Evolutionary conservation across 2,888 invertebrate species (phyloP).

Genomic region (Epistrophella euchroma): DNA sequence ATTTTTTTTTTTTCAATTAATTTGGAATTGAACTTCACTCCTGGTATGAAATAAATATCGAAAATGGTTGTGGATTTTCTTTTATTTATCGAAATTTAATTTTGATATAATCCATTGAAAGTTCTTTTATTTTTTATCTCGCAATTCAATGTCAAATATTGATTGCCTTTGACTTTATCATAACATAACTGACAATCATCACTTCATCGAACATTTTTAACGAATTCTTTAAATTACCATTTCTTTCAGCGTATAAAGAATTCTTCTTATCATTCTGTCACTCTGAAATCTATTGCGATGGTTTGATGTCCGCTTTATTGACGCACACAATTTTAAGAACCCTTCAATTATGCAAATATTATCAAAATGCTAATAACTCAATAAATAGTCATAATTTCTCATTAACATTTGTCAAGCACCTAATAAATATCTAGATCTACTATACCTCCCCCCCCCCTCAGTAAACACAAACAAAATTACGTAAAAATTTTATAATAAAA

Average conservation of each 20-base stretch:
- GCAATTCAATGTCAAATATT: background rate
- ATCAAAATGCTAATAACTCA: background rate
- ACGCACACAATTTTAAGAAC: background rate
- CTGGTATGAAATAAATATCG: too few species aligned
- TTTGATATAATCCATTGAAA: too few species aligned
- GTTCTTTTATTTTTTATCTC: too few species aligned
- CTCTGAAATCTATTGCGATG: background rate
- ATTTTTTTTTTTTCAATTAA: too few species aligned
- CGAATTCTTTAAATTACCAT: background rate
- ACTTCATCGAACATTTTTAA: background rate
- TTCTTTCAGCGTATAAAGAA: background rate
- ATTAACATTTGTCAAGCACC: background rate
- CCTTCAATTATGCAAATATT: slow-evolving; percentile 6
- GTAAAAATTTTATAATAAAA: slow-evolving; percentile 43
- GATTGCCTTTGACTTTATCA: background rate
- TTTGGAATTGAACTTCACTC: too few species aligned
- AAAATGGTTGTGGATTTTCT: too few species aligned
- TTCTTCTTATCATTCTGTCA: background rate
- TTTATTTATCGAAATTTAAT: too few species aligned
- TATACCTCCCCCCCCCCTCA: background rate
- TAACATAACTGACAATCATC: too few species aligned
- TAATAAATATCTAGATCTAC: background rate
- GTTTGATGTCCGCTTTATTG: background rate
- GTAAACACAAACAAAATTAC: slow-evolving; percentile 33
- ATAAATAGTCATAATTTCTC: background rate